Percentiles rank a stretch among this genome's conserved stretches.
Evolutionary conservation across 2,113 vertebrate species (phyloP).

Genomic region (Entosphenus tridentatus): DNA sequence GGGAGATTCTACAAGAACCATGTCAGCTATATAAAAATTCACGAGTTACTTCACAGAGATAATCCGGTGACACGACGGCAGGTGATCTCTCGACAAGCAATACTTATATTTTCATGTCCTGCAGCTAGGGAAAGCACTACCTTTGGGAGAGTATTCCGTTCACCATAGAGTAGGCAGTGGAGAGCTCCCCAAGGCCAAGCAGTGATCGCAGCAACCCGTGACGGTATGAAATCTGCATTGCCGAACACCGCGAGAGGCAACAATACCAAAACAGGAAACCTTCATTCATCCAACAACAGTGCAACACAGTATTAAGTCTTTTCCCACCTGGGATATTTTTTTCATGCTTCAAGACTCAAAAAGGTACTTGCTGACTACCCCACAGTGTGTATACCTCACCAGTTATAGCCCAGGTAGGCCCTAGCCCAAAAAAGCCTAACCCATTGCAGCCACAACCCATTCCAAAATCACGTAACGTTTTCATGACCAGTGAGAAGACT

Average conservation of each 20-base stretch:
- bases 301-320: background rate
- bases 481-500: too few relatives aligned
- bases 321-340: too few relatives aligned
- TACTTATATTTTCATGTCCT: too few relatives aligned
- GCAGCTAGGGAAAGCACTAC: conserved; percentile 18
- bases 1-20: too few relatives aligned
- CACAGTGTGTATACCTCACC: background rate
- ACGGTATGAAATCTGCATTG: conserved; percentile 59
- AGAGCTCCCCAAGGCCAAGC: conserved; percentile 80
- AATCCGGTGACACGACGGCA: too few relatives aligned
- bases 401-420: background rate
- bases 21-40: too few relatives aligned
- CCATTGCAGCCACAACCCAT: too few relatives aligned
- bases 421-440: too few relatives aligned
- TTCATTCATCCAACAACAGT: background rate
- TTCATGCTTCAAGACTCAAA: too few relatives aligned
- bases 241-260: conserved; percentile 9
- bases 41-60: too few relatives aligned
- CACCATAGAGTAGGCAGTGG: conserved; percentile 83
- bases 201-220: conserved; percentile 89
- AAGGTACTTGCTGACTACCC: background rate
- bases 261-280: conserved; percentile 6
- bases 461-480: too few relatives aligned
- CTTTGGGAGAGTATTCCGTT: conserved; percentile 78
- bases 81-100: too few relatives aligned